Evolutionary conservation across 2,797 vertebrate genomes (phyloP).

Genomic region (Eutrigla gurnardus): DNA sequence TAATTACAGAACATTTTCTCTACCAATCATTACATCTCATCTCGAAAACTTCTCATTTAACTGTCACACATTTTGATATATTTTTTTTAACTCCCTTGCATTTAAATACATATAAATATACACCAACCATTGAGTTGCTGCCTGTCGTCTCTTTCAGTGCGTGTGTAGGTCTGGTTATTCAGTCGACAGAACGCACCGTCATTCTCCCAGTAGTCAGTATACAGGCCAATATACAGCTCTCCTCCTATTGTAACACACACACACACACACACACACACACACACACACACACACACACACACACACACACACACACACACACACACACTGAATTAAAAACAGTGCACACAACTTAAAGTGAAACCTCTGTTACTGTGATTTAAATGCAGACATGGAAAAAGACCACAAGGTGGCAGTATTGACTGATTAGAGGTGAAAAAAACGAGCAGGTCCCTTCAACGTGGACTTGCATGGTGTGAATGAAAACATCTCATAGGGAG

Average conservation of each 20-base stretch:
- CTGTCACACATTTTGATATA: background rate
- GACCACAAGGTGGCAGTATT: constrained; percentile 87
- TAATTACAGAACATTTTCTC: background rate
- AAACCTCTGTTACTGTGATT: background rate
- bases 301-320: constrained; percentile 24
- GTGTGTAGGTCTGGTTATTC: constrained; percentile 87
- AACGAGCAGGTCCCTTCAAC: background rate
- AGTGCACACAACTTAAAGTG: background rate
- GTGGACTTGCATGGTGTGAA: background rate
- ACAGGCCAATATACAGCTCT: constrained; percentile 92
- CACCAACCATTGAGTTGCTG: constrained; percentile 90
- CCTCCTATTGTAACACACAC: constrained; percentile 80
- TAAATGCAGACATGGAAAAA: background rate
- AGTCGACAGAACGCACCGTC: constrained; percentile 92
- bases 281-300: constrained; percentile 7
- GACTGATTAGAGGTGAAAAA: background rate
- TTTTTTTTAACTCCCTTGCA: background rate
- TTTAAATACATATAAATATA: background rate
- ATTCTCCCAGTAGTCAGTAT: constrained; percentile 97
- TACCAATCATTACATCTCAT: background rate
- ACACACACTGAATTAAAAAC: background rate
- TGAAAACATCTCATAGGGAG: constrained; percentile 6
- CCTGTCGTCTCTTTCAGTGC: constrained; percentile 92
- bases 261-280: constrained; percentile 16
- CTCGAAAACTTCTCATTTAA: background rate